phyloP scores from a whole-genome alignment of 2,797 vertebrate genomes.

The Syndactyla subalaris region DNA sequence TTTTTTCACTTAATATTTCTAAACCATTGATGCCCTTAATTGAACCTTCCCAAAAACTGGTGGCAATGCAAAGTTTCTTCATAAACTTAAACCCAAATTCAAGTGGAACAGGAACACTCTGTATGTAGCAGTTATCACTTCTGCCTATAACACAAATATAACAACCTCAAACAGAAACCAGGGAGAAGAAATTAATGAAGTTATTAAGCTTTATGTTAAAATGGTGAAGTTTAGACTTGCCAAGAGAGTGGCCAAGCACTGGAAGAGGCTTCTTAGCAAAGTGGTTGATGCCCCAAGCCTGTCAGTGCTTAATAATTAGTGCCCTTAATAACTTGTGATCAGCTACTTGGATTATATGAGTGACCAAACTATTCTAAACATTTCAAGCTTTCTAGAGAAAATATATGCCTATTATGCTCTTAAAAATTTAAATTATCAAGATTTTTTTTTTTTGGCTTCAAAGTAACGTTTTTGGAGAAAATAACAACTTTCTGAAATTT shows the following conservation, averaged over 20 bases:
- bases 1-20: background rate
- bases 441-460: background rate
- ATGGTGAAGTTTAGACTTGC: background rate
- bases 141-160: background rate
- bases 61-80: background rate
- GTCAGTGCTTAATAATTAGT: background rate
- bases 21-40: background rate
- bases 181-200: background rate
- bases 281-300: rapidly evolving
- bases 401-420: background rate
- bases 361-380: background rate
- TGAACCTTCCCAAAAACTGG: background rate
- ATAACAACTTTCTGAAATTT: background rate
- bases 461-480: background rate
- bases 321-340: background rate
- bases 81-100: background rate
- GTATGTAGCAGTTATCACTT: background rate
- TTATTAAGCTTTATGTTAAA: background rate
- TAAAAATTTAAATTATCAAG: background rate
- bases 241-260: background rate
- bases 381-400: background rate
- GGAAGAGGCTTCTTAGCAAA: background rate
- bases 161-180: background rate
- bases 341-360: background rate
- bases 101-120: background rate